Base-by-base conservation (phyloP, 2,113 vertebrate genomes). In the Gasterosteus nipponicus region DNA sequence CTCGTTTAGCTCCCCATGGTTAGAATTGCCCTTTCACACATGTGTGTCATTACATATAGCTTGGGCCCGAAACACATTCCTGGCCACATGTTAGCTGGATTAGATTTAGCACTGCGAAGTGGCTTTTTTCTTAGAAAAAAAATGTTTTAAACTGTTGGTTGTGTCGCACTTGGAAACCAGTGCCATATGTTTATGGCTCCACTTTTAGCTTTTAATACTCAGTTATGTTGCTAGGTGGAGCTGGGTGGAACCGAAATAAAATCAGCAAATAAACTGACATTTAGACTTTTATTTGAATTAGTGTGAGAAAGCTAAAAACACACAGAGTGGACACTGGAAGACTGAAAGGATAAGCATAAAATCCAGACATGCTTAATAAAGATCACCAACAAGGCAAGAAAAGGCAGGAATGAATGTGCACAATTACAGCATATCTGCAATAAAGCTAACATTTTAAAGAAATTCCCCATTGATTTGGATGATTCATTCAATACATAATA, bases 171-270 rank as follows among this genome's bases (percentile, higher is more conserved):
- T 81, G 82, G 82, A 88, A 90, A 89, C 42, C 73, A 86, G 77
- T 77, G 70, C 90, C 92, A 89, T 90, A 89, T 91, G 90, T 92
- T 93, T 92, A 91, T 84, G 82, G 79, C 72, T 89, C 87, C 77
- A 64, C 84, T 89, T 93, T 91, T 93, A 88, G 88, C 84, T 82
- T 94, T 92, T 91, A 93, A 92, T 91, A 85, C 89, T 90, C 59
- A 85, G 84, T 87, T 92, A 58, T 89, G 89, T 91, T 92, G 86
- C 85, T 79, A 87, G 83, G 86, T 84, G 87, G 82, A 87, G 80
- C 63, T 79, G 81, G 82, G 83, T 31, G 69, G 77, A 79, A 87
- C 76, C 80, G 47, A 87, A 83, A 85, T 82, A 80, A 78, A 89
- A 84, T 76, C 18, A 78, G 78, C 78, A 89, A 92, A 88, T 82